Conservation (phyloP, 2,797 vertebrate genomes). For the Perodicticus potto region DNA sequence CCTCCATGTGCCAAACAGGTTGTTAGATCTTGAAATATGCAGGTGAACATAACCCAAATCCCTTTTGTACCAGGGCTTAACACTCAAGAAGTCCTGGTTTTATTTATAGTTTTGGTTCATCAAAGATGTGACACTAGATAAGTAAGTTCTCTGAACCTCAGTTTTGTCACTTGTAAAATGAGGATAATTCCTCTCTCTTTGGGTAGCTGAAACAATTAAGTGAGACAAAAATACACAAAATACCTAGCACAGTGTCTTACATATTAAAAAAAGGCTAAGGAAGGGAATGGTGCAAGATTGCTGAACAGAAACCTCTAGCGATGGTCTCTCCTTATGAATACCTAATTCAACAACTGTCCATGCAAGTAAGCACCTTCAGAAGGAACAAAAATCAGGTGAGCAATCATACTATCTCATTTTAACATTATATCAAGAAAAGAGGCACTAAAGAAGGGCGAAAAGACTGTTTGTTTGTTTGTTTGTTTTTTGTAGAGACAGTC, state of each 20-base stretch:
- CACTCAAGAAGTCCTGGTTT: not conserved
- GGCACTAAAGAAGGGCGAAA: no score
- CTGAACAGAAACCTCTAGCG: no score
- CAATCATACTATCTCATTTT: no score
- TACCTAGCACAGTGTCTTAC: not conserved
- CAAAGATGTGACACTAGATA: not conserved
- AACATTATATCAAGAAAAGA: no score
- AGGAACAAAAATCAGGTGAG: no score
- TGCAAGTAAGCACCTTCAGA: no score
- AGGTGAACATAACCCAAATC: not conserved
- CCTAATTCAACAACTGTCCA: no score
- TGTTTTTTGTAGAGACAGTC: no score
- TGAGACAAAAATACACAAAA: constrained; percentile 33
- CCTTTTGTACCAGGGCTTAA: not conserved
- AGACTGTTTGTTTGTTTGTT: no score
- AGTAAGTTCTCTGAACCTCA: constrained; percentile 15
- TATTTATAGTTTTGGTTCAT: constrained; percentile 46
- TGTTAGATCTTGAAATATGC: not conserved
- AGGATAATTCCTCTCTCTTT: constrained; percentile 5
- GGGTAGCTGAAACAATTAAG: constrained; percentile 23
- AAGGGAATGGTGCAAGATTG: no score
- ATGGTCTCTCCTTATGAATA: no score
- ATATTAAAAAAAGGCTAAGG: constrained; percentile 29
- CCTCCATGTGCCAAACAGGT: not conserved
- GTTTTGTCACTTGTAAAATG: not conserved